Conservation (phyloP, 2,888 invertebrate species). For the Trachelus iudaicus region DNA sequence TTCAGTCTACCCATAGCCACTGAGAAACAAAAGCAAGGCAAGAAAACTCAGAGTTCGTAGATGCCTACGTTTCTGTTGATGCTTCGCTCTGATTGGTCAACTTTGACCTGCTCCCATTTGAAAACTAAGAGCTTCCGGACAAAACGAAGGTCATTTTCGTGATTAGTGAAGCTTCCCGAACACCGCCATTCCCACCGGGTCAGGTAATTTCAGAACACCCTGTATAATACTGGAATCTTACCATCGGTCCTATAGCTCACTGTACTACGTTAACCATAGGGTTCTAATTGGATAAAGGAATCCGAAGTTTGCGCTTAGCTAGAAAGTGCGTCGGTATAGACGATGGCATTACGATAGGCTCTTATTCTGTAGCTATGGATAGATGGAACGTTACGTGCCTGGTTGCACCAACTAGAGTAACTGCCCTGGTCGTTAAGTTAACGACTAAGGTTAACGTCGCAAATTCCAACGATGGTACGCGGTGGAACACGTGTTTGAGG, state of each 20-base stretch:
- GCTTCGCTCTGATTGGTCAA: no score
- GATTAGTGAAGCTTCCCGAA: no score
- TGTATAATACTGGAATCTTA: not conserved
- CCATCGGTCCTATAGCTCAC: not conserved
- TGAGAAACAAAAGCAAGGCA: no score
- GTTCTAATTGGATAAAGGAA: not conserved
- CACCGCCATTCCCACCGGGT: no score
- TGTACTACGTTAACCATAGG: not conserved
- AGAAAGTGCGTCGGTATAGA: not conserved
- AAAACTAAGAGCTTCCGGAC: no score
- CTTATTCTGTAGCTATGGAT: not conserved
- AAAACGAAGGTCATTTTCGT: no score
- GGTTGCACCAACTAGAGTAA: not conserved
- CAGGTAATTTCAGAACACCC: no score
- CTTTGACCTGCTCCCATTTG: no score
- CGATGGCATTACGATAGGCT: not conserved
- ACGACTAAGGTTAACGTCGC: not conserved
- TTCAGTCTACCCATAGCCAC: no score
- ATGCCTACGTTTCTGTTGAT: no score
- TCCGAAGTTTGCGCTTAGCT: not conserved
- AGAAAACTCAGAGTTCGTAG: no score
- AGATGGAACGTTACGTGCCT: not conserved
- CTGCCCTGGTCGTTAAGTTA: conserved; percentile 4
- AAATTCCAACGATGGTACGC: not conserved
- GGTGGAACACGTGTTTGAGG: not conserved